phyloP scores from a whole-genome alignment of 2,113 vertebrate genomes.

The Calypte anna region DNA sequence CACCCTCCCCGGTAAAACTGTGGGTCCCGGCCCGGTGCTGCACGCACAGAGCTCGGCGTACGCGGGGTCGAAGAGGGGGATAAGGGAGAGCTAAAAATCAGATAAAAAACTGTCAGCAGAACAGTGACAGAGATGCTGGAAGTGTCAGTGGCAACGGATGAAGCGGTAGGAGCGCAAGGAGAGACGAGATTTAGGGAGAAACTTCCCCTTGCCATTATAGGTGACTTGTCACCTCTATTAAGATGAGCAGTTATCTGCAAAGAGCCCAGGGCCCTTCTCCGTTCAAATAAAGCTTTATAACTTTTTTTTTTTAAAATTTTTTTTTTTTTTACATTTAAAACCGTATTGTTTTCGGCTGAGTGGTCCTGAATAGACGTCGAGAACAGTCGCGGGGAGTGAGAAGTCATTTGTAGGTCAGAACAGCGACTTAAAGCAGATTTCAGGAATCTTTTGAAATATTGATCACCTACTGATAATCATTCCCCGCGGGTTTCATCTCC shows the following conservation, averaged over 20 bases:
- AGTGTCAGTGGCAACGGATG: neutral
- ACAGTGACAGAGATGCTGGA: neutral
- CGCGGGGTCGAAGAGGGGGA: too few relatives aligned
- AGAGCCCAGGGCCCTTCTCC: neutral
- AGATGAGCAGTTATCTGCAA: neutral
- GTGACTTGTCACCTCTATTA: neutral
- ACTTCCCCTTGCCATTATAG: neutral
- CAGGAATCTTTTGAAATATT: constrained; percentile 46
- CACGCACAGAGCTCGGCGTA: neutral
- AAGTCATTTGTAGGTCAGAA: constrained; percentile 81
- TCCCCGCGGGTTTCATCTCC: neutral
- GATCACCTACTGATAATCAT: neutral
- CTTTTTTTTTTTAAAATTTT: too few relatives aligned
- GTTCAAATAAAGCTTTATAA: neutral
- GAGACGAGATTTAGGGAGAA: neutral
- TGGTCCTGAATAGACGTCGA: constrained; percentile 52
- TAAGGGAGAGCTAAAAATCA: neutral
- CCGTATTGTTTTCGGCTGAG: constrained; percentile 56
- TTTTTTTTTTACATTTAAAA: neutral
- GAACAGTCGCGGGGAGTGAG: constrained; percentile 68
- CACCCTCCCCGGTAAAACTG: neutral
- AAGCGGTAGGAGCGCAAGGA: neutral
- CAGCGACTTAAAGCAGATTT: constrained; percentile 62
- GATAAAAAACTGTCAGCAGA: neutral
- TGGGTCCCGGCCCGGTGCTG: neutral